These are phyloP conservation scores for Athene noctua DNA, from an alignment of 2,113 vertebrate species.

Conservation along the genomic window DNA sequence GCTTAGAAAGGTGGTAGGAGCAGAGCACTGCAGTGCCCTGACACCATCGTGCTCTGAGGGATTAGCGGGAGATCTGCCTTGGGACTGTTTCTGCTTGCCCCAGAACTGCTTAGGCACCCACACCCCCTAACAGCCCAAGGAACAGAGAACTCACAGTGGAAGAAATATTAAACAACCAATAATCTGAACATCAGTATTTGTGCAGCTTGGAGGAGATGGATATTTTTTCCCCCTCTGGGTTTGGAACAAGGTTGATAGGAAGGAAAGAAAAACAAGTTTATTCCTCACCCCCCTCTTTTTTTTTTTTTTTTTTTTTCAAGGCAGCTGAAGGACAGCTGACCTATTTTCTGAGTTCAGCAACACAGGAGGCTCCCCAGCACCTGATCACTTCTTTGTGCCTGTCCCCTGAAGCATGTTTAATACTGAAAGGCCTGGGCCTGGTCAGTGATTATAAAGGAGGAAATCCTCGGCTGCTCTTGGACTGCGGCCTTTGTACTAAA, in stretches of 20 bases:
- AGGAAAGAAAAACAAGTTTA: not conserved
- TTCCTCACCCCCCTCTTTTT: not conserved
- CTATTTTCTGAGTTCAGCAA: slow-evolving; percentile 23
- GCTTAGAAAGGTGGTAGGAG: not conserved
- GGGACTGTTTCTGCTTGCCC: not conserved
- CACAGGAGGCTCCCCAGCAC: not conserved
- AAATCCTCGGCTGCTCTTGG: not conserved
- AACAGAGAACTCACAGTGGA: not conserved
- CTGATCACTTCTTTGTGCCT: slow-evolving; percentile 43
- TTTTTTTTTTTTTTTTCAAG: not conserved
- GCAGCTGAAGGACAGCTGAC: slow-evolving; percentile 29
- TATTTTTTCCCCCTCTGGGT: accelerated
- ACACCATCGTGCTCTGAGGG: not conserved
- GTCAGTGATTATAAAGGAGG: not conserved
- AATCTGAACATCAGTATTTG: not conserved
- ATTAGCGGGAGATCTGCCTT: not conserved
- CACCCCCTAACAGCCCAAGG: not conserved
- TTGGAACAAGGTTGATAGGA: not conserved
- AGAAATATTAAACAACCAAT: not conserved
- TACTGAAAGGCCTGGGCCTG: not conserved
- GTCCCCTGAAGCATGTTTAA: slow-evolving; percentile 18
- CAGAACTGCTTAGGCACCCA: not conserved
- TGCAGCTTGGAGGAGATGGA: not conserved
- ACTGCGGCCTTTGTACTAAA: not conserved
- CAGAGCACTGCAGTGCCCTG: not conserved